phyloP scores from a whole-genome alignment of 1,140 invertebrate genomes.

The Steinernema feltiae region DNA sequence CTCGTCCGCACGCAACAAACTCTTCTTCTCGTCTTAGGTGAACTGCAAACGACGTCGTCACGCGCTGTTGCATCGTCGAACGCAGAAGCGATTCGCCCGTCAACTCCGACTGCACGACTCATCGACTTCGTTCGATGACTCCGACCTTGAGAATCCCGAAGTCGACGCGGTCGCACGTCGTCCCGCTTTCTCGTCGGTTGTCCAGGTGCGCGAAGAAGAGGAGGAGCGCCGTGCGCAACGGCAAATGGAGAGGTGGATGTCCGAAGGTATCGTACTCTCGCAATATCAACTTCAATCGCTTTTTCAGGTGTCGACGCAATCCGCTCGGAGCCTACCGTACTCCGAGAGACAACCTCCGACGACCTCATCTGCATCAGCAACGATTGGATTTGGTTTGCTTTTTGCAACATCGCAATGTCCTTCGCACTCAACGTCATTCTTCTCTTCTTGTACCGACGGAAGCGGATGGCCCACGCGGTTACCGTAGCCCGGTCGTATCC shows the following conservation, averaged over 20 bases:
- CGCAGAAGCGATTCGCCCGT: background rate
- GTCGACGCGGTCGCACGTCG: background rate
- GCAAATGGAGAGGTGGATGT: conserved; percentile 5
- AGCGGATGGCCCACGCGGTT: background rate
- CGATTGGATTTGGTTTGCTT: background rate
- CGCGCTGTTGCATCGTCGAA: background rate
- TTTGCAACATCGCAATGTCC: background rate
- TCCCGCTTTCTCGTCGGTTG: background rate
- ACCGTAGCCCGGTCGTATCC: background rate
- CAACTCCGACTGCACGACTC: background rate
- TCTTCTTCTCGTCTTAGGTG: background rate
- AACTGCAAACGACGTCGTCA: conserved; percentile 11
- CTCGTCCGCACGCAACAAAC: background rate
- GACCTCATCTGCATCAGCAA: background rate
- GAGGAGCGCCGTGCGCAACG: background rate
- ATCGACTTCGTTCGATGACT: background rate
- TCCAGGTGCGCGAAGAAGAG: background rate
- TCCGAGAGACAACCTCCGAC: background rate
- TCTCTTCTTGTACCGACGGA: background rate
- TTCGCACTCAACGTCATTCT: background rate
- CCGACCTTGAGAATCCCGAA: background rate
- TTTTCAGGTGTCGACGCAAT: background rate
- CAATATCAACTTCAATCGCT: background rate
- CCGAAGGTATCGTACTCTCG: background rate
- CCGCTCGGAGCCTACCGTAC: background rate